Evolutionary conservation across 35 echinoderm and acorn worm genomes (phyloP), one percentile per base, ranked within the genome.

Genomic region (Eucidaris tribuloides): DNA sequence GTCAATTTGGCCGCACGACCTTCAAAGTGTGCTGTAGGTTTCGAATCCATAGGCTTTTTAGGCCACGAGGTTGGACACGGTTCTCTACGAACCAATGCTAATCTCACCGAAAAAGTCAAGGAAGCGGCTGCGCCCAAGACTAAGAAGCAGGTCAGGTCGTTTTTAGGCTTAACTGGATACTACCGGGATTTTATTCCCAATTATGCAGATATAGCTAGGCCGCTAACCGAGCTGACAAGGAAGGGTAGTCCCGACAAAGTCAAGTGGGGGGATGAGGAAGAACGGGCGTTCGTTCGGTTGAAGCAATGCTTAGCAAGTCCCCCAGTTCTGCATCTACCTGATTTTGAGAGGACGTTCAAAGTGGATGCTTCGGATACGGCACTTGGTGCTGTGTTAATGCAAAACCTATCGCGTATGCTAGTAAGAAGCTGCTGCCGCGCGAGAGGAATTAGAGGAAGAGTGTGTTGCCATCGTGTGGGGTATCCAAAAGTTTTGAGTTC

Each of bases 141-240:
- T 11, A 87, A 87, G 84, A 87, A 59, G 24, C 71, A 87, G 55
- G 55, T 87, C 2, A 37, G 60, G 36, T 57, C 72, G 15, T 87
- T 79, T 70, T 38, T 87, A 25, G 86, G 86, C 15, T 30, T 82
- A 18, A 30, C 59, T 5, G 59, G 78, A 23, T 89, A 89, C 39
- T 89, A 89, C 22, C 55, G 86, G 2, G 82, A 89, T 22, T 89
- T 89, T 71, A 57, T 89, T 19, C 89, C 89, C 0, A 81, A 86
- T 33, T 86, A 86, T 45, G 72, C 89, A 13, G 76, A 57, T 38
- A 86, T 86, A 27, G 89, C 89, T 1, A 62, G 42, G 6, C 83
- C 89, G 13, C 48, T 92, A 14, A 80, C 83, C 1, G 89, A 92
- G 41, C 27, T 62, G n/a, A 92, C 89, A 0, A 92, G 81, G 76